Conservation (phyloP, 2,113 vertebrate genomes). For the Pedionomus torquatus region DNA sequence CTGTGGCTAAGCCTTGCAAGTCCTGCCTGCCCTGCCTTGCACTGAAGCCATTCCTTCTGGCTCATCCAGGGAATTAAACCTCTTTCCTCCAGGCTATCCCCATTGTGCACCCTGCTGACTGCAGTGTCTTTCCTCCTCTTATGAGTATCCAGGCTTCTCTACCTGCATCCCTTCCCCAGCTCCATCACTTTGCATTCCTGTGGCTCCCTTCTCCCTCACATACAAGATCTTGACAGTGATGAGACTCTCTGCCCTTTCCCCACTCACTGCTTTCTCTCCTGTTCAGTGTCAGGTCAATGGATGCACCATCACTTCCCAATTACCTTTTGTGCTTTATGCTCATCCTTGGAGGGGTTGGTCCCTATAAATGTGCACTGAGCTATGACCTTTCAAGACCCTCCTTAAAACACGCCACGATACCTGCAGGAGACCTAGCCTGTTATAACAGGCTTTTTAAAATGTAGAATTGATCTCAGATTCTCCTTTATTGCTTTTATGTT, state of each 20-base stretch:
- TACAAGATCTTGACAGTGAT: background rate
- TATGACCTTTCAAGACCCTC: background rate
- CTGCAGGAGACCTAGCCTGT: background rate
- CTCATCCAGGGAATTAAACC: background rate
- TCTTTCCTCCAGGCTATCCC: background rate
- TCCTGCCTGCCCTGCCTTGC: background rate
- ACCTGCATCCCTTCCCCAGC: background rate
- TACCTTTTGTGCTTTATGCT: background rate
- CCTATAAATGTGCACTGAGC: background rate
- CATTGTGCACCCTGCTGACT: rapidly evolving
- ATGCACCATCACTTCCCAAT: background rate
- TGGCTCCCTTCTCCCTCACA: background rate
- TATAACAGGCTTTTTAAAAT: background rate
- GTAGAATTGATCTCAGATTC: background rate
- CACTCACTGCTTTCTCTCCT: background rate
- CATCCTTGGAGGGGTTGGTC: background rate
- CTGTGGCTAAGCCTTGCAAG: background rate
- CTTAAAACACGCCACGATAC: background rate
- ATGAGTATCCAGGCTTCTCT: background rate
- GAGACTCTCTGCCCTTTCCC: background rate
- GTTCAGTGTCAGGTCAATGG: rapidly evolving
- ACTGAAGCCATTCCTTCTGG: background rate
- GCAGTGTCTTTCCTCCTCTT: background rate
- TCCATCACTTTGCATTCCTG: background rate
- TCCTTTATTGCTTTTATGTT: conserved; percentile 18